Conservation (phyloP, 2,797 vertebrate species). For the Scleropages formosus region DNA sequence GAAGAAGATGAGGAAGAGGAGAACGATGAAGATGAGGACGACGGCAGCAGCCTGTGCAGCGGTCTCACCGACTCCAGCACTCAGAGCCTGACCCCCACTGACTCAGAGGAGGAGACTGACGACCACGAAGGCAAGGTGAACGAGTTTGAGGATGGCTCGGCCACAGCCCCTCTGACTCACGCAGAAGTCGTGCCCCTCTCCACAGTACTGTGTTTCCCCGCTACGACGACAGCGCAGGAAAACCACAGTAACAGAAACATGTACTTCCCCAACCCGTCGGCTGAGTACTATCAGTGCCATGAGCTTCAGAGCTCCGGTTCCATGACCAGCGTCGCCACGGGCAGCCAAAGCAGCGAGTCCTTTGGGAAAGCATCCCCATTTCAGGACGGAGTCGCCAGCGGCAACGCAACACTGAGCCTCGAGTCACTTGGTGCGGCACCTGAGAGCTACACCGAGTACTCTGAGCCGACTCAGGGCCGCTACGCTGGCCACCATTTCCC, state of each 20-base stretch:
- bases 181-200: conserved; percentile 79
- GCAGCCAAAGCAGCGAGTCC: conserved; percentile 71
- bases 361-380: conserved; percentile 67
- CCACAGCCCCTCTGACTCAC: conserved; percentile 55
- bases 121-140: conserved; percentile 80
- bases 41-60: conserved; percentile 95
- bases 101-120: conserved; percentile 85
- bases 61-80: conserved; percentile 94
- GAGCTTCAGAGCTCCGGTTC: conserved; percentile 81
- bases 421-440: conserved; percentile 80
- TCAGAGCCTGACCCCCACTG: conserved; percentile 90
- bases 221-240: conserved; percentile 74
- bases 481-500: conserved; percentile 73
- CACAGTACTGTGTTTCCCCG: conserved; percentile 84
- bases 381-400: conserved; percentile 74
- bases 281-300: conserved; percentile 93
- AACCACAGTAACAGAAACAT: conserved; percentile 79
- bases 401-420: conserved; percentile 71
- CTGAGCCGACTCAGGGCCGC: conserved; percentile 72
- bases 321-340: conserved; percentile 53
- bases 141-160: conserved; percentile 72
- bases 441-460: conserved; percentile 81
- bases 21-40: conserved; percentile 73
- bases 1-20: conserved; percentile 64
- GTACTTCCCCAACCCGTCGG: conserved; percentile 80